A percentile compares a stretch with the other conserved stretches of the same genome.
These are phyloP conservation scores for Bufo gargarizans DNA, from an alignment of 2,113 vertebrate genomes.

Conservation along the genomic window DNA sequence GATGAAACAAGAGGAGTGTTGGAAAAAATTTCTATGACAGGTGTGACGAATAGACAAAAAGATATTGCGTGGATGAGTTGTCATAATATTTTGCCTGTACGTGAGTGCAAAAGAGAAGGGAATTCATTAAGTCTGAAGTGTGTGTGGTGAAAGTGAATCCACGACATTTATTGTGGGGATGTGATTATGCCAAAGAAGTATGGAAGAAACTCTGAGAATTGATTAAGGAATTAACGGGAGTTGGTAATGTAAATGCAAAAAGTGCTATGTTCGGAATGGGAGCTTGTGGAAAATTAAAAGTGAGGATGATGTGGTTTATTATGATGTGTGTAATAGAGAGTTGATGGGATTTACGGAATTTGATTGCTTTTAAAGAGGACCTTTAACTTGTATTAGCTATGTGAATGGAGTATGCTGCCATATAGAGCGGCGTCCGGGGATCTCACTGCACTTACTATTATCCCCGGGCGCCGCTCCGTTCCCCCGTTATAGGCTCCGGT, in stretches of 20 bases:
- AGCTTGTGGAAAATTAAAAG: not conserved
- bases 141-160: no score
- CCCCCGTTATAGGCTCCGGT: no score
- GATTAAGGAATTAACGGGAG: not conserved
- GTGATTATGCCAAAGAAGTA: no score
- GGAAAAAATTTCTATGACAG: not conserved
- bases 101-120: not conserved
- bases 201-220: not conserved
- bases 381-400: no score
- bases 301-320: not conserved
- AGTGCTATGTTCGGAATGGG: not conserved
- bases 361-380: no score
- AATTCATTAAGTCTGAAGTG: not conserved
- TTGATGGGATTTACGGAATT: not conserved
- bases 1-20: not conserved
- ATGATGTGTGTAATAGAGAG: not conserved
- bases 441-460: no score
- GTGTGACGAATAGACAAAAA: not conserved
- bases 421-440: no score
- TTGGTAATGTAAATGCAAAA: not conserved
- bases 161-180: no score
- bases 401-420: no score
- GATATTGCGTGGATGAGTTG: not conserved
- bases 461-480: no score
- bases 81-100: not conserved